Conservation (phyloP, 1,140 invertebrate species). For the Andrena cerasifolii region DNA sequence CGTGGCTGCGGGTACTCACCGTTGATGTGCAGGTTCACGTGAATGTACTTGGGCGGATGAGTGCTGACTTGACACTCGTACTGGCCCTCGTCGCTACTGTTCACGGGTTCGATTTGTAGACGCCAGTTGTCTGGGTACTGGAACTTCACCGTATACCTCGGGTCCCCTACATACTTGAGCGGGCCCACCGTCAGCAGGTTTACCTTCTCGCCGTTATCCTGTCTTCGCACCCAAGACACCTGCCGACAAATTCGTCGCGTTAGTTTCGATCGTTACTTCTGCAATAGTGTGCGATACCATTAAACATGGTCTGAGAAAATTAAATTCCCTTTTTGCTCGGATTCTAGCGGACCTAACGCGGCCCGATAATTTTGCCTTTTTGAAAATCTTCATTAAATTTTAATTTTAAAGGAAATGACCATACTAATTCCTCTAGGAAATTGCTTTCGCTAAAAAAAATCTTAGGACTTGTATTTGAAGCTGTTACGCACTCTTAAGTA, state of each 20-base stretch:
- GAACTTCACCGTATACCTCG: conserved; percentile 88
- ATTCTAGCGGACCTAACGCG: too few relatives aligned
- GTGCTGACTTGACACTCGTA: conserved; percentile 91
- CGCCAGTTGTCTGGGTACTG: conserved; percentile 91
- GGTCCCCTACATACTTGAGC: conserved; percentile 88
- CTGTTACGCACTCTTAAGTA: too few relatives aligned
- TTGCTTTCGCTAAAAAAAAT: too few relatives aligned
- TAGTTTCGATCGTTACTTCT: not conserved
- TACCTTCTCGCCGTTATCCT: conserved; percentile 85
- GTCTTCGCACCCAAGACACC: conserved; percentile 89
- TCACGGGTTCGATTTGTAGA: conserved; percentile 87
- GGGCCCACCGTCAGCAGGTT: conserved; percentile 87
- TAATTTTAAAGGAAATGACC: too few relatives aligned
- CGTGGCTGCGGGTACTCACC: conserved; percentile 82
- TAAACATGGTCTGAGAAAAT: too few relatives aligned
- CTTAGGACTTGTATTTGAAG: too few relatives aligned
- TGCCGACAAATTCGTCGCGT: conserved; percentile 63
- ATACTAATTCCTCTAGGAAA: too few relatives aligned
- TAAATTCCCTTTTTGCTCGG: too few relatives aligned
- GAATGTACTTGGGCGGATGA: conserved; percentile 88
- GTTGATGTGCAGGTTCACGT: conserved; percentile 88
- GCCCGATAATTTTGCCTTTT: too few relatives aligned
- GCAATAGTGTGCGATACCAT: too few relatives aligned
- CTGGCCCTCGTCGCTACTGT: conserved; percentile 87
- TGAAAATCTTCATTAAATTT: too few relatives aligned